These are phyloP conservation scores for Batillaria attramentaria DNA, from an alignment of 1,140 invertebrate species.

Conservation along the genomic window DNA sequence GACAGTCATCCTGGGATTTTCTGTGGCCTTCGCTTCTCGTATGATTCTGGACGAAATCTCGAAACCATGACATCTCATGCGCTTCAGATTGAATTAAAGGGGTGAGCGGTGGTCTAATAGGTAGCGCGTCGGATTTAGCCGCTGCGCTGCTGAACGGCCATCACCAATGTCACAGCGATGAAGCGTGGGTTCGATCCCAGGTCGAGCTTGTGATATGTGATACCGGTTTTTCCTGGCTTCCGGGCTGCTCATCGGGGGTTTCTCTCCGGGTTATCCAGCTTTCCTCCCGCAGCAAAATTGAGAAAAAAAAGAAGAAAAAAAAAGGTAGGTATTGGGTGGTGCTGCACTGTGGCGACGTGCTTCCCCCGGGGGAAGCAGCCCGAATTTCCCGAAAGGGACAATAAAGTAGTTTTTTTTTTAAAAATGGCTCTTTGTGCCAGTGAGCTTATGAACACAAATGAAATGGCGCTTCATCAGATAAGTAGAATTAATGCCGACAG, in stretches of 20 bases:
- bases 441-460: too few relatives aligned
- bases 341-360: too few relatives aligned
- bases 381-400: too few relatives aligned
- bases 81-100: background rate
- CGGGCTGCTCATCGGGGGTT: background rate
- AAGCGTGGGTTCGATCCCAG: background rate
- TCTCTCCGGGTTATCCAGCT: too few relatives aligned
- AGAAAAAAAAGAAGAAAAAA: too few relatives aligned
- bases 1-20: conserved; percentile 51
- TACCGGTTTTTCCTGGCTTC: background rate
- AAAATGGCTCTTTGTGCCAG: too few relatives aligned
- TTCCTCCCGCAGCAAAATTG: too few relatives aligned
- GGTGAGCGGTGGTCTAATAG: background rate
- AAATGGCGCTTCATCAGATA: too few relatives aligned
- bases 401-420: too few relatives aligned
- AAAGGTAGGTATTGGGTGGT: too few relatives aligned
- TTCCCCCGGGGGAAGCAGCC: too few relatives aligned
- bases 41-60: conserved; percentile 55
- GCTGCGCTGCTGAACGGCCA: background rate
- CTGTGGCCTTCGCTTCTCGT: conserved; percentile 53
- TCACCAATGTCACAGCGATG: background rate
- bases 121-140: background rate
- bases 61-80: background rate
- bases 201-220: background rate
- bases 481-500: too few relatives aligned